A percentile compares a stretch with the other conserved stretches of the same genome.
phyloP scores from a whole-genome alignment of 2,797 vertebrate species.

The Hipposideros larvatus region DNA sequence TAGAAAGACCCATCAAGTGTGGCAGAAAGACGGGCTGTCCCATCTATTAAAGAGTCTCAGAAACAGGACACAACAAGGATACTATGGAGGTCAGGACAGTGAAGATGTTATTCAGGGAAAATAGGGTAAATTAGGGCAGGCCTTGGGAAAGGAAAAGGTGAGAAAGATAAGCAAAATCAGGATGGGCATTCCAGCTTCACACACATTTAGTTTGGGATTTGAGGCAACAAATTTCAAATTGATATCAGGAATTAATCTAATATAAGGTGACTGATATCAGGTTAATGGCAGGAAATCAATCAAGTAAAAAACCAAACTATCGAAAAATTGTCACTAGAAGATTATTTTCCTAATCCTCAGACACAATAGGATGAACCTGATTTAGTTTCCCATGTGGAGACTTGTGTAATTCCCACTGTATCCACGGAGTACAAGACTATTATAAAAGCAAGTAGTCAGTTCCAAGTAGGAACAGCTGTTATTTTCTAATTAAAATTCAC shows the following conservation, averaged over 20 bases:
- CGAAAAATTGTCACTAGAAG: conserved; percentile 23
- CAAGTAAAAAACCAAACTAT: conserved; percentile 14
- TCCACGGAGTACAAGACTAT: conserved; percentile 48
- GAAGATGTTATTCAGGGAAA: not conserved
- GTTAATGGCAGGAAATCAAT: not conserved
- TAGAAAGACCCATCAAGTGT: not conserved
- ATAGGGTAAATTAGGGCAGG: not conserved
- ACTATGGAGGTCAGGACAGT: not conserved
- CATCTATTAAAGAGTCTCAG: conserved; percentile 14
- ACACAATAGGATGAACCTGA: not conserved
- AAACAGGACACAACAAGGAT: not conserved
- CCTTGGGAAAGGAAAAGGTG: not conserved
- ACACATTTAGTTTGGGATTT: not conserved
- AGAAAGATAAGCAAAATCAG: not conserved
- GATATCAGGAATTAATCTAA: not conserved
- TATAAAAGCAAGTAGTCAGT: conserved; percentile 72
- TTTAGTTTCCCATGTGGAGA: not conserved
- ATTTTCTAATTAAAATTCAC: conserved; percentile 86
- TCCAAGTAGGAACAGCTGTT: conserved; percentile 86
- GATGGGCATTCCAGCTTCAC: not conserved
- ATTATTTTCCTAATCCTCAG: not conserved
- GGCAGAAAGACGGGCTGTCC: not conserved
- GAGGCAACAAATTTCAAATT: conserved; percentile 30
- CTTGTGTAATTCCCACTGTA: conserved; percentile 75
- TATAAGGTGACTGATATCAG: not conserved